A percentile compares a stretch with the other conserved stretches of the same genome.
Evolutionary conservation across 2,797 vertebrate genomes (phyloP).

Genomic region (Sebastes goodei): DNA sequence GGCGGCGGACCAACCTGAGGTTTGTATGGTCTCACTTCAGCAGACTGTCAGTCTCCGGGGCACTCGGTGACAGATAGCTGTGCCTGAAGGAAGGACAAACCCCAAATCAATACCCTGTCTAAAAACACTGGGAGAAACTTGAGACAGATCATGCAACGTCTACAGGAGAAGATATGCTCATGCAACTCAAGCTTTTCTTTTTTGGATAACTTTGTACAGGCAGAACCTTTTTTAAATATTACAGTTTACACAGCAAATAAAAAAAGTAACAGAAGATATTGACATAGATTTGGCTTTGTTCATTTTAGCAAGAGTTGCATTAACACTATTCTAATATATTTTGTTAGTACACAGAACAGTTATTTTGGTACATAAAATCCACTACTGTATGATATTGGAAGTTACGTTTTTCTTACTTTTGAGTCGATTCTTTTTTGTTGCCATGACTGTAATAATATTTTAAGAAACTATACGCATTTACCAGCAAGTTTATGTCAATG

Average conservation of each 20-base stretch:
- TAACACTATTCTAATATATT: slow-evolving; percentile 81
- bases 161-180: slow-evolving; percentile 84
- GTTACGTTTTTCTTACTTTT: slow-evolving; percentile 81
- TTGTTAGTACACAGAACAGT: slow-evolving; percentile 83
- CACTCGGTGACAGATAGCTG: slow-evolving; percentile 58
- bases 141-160: slow-evolving; percentile 88
- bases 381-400: slow-evolving; percentile 75
- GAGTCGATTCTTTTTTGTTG: slow-evolving; percentile 78
- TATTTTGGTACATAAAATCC: slow-evolving; percentile 81
- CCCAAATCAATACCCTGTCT: slow-evolving; percentile 74
- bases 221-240: slow-evolving; percentile 62
- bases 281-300: slow-evolving; percentile 79
- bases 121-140: slow-evolving; percentile 60
- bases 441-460: slow-evolving; percentile 84
- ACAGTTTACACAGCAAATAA: slow-evolving; percentile 80
- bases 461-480: slow-evolving; percentile 89
- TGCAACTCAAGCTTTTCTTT: slow-evolving; percentile 88
- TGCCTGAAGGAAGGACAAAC: slow-evolving; percentile 80
- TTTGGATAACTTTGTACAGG: slow-evolving; percentile 63
- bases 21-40: slow-evolving; percentile 39
- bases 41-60: slow-evolving; percentile 65
- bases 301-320: slow-evolving; percentile 87
- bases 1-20: slow-evolving; percentile 67
- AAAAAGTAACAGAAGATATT: slow-evolving; percentile 81
- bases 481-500: slow-evolving; percentile 91